Base-by-base conservation (phyloP, 1,140 invertebrate species). In the Zaprionus lachaisei region DNA sequence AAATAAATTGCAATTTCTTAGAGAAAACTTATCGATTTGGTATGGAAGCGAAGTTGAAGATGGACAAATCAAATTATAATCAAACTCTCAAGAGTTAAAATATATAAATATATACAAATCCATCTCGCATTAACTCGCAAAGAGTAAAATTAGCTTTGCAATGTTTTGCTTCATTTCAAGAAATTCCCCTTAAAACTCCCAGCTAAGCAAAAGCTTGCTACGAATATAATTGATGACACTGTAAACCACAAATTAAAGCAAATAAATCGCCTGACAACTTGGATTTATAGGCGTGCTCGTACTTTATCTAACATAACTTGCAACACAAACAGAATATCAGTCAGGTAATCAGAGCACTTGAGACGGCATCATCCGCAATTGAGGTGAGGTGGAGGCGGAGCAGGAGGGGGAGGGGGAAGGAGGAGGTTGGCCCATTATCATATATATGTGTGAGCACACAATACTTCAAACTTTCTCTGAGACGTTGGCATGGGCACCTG, bases 361-460 rank as follows among this genome's bases (percentile, higher is more conserved):
- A 26, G 38, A 68, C 56, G n/a, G 31, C 56, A 69, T 69, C 56
- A 69, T 26, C 41, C 56, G 3, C 15, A 34, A 9, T 41, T 51
- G 20, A 12, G n/a, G 2, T 38, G 37, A 12, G 37, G 37, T 12
- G 7, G 4, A 34, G 9, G 9, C 2, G 37, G 4, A 37, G 12
- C 20, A 2, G 20, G 20, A 3, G 34, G 6, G 4, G 12, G 37
- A 14, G 7, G 31, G 9, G 31, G 0, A 41, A 5, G 24, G 4
- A 14, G 34, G 2, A 5, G 37, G 37, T 15, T 12, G 55, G 20
- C 31, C 22, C 55, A 72, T 72, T 72, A 72, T 77, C 74, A 72
- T 49, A 66, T 69, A 72, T 49, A 66, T 66, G 69, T 65, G 73
- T 72, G 47, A 77, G 55, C 57, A 77, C 49, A 77, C 47, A 66